Evolutionary conservation across 2,113 vertebrate species (phyloP), one percentile per base, ranked within the genome.

Genomic region (Puma concolor): DNA sequence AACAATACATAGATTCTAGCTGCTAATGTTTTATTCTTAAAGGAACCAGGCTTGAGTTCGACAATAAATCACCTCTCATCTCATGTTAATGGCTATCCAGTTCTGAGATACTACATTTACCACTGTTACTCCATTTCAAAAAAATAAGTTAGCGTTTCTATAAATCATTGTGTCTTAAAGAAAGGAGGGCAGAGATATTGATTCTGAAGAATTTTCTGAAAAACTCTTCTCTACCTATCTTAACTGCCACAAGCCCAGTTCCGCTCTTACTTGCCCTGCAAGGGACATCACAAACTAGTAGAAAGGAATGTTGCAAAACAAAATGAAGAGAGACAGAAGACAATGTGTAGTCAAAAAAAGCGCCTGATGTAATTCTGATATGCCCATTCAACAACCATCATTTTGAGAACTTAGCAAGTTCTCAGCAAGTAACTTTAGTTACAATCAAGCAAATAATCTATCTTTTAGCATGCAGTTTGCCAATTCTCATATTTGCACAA

Each of bases 21-120:
- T 83, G 1, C 16, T 81, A 82, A 79, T 66, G 5, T 60, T 57
- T 88, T 41, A 67, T 93, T 87, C 95, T 82, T 94, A 92, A 94
- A 83, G 50, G 25, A 95, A 81, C 23, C 5, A 77, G 7, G 8
- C 21, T 48, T 64, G 12, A 71, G 11, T 84, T 76, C n/a, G 38
- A 88, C 5, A 60, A 4, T 90, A 69, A 94, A n/a, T 77, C 41
- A 91, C 2, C 10, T 77, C 33, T 80, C 6, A 48, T 29, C 50
- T 48, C 25, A 54, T 9, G 1, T 84, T 85, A 76, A 86, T 67
- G 23, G 19, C 10, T 83, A 69, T n/a, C 36, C 19, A 71, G 2
- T n/a, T 95, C 41, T 84, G 69, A 89, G 23, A 69, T 60, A 41
- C 0, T 60, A 4, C 7, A 19, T 38, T 80, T 11, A 84, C 21